Conservation (phyloP, 2,888 invertebrate species). For the Yponomeuta evonymella region DNA sequence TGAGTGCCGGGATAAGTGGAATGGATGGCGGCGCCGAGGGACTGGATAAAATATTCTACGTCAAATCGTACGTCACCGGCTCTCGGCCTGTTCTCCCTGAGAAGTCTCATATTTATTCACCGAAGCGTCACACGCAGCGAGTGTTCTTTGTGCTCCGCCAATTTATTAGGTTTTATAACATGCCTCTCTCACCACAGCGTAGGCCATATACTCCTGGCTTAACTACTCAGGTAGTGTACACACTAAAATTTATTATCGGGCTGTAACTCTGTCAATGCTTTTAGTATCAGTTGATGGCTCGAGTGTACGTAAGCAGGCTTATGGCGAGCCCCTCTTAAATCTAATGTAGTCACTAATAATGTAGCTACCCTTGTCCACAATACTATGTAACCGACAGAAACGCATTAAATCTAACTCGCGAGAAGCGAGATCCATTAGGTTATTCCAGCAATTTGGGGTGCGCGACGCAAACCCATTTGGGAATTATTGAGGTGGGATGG, state of each 20-base stretch:
- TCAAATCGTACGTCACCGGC: conserved; percentile 74
- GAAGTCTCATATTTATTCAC: conserved; percentile 72
- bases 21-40: conserved; percentile 63
- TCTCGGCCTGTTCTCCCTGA: conserved; percentile 63
- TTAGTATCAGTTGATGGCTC: conserved; percentile 15
- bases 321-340: conserved; percentile 20
- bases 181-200: background rate
- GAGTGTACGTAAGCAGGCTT: conserved; percentile 2
- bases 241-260: conserved; percentile 13
- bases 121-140: conserved; percentile 59
- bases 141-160: conserved; percentile 48
- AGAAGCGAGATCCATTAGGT: conserved; percentile 43
- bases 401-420: conserved; percentile 39
- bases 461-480: conserved; percentile 49
- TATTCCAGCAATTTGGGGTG: conserved; percentile 34
- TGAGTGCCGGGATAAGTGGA: conserved; percentile 71
- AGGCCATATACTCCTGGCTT: conserved; percentile 6
- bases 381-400: conserved; percentile 33
- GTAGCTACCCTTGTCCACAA: conserved; percentile 22
- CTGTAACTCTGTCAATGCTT: conserved; percentile 17
- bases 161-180: conserved; percentile 15
- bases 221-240: background rate
- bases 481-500: conserved; percentile 42
- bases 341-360: conserved; percentile 29
- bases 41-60: conserved; percentile 71